These are phyloP conservation scores for Bellardia pandia DNA, from an alignment of 2,888 invertebrate species.

Conservation along the genomic window DNA sequence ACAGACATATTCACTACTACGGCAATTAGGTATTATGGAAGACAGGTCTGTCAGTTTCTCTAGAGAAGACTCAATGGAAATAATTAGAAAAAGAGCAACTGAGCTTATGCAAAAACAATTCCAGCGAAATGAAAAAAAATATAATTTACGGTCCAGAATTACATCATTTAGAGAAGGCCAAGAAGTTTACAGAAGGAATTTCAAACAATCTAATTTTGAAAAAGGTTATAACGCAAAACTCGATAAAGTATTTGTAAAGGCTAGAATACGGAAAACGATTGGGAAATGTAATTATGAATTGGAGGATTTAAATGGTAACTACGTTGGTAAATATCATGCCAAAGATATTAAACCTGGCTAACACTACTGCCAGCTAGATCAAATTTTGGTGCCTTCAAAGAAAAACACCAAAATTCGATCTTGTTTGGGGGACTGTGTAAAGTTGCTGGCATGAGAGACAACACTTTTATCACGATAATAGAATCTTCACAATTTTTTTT, in stretches of 20 bases:
- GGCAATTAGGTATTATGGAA: neutral
- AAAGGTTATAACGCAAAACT: neutral
- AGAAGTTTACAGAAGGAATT: neutral
- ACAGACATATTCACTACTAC: neutral
- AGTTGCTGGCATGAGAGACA: neutral
- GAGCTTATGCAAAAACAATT: neutral
- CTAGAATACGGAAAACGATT: neutral
- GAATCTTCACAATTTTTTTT: too few species aligned
- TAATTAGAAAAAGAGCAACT: neutral
- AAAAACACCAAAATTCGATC: neutral
- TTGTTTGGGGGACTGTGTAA: slow-evolving; percentile 29
- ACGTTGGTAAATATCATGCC: neutral
- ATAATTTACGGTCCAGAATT: neutral
- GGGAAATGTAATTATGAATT: slow-evolving; percentile 3
- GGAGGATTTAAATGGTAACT: neutral
- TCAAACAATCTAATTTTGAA: neutral
- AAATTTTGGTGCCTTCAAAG: neutral
- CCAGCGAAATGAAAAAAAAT: neutral
- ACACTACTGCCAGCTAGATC: slow-evolving; percentile 10
- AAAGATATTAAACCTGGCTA: slow-evolving; percentile 6
- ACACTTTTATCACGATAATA: too few species aligned
- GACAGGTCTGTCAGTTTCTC: neutral
- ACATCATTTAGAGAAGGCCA: neutral
- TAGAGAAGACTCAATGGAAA: neutral
- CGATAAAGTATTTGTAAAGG: neutral